Percentiles rank a stretch among this genome's conserved stretches.
Conservation (phyloP, 92 coral and sea anemone genomes). For the Galaxea fascicularis region DNA sequence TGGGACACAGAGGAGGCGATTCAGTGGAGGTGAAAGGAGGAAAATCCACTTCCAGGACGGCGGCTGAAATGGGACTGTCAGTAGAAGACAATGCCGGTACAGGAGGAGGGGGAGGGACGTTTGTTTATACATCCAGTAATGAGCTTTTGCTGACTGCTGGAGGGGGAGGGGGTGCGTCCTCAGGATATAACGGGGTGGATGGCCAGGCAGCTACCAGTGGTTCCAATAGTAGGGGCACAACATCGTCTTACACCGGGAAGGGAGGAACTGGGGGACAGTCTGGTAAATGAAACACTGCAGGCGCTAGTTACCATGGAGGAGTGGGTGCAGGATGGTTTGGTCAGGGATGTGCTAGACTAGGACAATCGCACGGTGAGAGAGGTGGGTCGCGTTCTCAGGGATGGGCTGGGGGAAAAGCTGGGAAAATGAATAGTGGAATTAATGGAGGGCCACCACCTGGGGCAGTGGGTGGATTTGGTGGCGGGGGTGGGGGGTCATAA, state of each 20-base stretch:
- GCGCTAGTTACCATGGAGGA: too few species aligned
- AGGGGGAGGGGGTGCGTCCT: background rate
- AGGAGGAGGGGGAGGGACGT: too few species aligned
- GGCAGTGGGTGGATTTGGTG: slow-evolving; percentile 52
- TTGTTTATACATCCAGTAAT: too few species aligned
- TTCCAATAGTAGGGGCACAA: background rate
- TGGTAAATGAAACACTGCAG: too few species aligned
- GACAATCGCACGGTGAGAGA: slow-evolving; percentile 7
- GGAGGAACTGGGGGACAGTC: background rate
- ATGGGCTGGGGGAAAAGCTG: slow-evolving; percentile 18
- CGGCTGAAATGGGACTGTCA: too few species aligned
- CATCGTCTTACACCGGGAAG: background rate
- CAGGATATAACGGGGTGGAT: background rate
- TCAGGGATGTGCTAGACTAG: too few species aligned
- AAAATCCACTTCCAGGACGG: too few species aligned
- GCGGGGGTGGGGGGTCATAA: slow-evolving; percentile 55
- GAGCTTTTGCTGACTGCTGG: background rate
- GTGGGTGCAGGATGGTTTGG: too few species aligned
- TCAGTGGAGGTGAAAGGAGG: too few species aligned
- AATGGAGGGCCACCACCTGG: slow-evolving; percentile 76
- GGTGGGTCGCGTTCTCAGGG: slow-evolving; percentile 62
- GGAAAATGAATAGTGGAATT: slow-evolving; percentile 58
- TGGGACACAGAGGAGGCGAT: background rate
- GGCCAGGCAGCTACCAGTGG: background rate
- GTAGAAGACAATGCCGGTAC: too few species aligned